These are phyloP conservation scores for Embiotoca jacksoni DNA, from an alignment of 2,113 vertebrate species.

Conservation along the genomic window DNA sequence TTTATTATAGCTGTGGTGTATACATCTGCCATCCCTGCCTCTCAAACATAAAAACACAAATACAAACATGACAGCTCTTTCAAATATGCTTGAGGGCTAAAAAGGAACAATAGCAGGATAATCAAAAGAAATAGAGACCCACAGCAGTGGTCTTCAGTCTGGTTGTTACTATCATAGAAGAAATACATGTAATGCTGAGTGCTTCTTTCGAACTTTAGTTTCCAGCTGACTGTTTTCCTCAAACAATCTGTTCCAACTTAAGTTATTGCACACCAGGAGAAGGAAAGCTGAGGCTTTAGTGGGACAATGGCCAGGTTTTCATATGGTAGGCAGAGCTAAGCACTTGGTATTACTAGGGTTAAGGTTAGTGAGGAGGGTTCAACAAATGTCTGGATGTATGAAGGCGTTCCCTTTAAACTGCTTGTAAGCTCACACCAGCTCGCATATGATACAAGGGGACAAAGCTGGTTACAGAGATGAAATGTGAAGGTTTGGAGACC, in stretches of 20 bases:
- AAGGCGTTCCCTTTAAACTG: slow-evolving; percentile 5
- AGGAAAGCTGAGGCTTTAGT: slow-evolving; percentile 11
- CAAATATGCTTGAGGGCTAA: slow-evolving; percentile 12
- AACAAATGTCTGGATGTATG: not conserved
- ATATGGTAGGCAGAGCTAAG: slow-evolving; percentile 15
- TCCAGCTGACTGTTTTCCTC: slow-evolving; percentile 18
- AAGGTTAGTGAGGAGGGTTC: not conserved
- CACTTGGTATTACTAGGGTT: slow-evolving; percentile 7
- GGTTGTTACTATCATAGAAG: slow-evolving; percentile 12
- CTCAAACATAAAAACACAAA: not conserved
- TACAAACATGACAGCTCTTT: slow-evolving; percentile 1
- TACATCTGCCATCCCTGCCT: not conserved
- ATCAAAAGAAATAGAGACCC: slow-evolving; percentile 30
- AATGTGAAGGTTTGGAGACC: slow-evolving; percentile 10
- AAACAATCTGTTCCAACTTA: slow-evolving; percentile 16
- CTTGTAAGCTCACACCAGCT: slow-evolving; percentile 16
- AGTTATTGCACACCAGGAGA: slow-evolving; percentile 2
- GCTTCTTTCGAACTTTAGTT: slow-evolving; percentile 40
- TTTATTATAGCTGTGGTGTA: not conserved
- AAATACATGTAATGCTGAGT: slow-evolving; percentile 32
- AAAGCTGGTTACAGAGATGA: slow-evolving; percentile 3
- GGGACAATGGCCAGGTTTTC: slow-evolving; percentile 21
- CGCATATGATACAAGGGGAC: slow-evolving; percentile 14
- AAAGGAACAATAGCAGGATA: slow-evolving; percentile 11
- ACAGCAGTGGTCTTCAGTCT: slow-evolving; percentile 29